Evolutionary conservation across 2,888 invertebrate species (phyloP), one percentile per base, ranked within the genome.

Genomic region (Sylvicola cinctus): DNA sequence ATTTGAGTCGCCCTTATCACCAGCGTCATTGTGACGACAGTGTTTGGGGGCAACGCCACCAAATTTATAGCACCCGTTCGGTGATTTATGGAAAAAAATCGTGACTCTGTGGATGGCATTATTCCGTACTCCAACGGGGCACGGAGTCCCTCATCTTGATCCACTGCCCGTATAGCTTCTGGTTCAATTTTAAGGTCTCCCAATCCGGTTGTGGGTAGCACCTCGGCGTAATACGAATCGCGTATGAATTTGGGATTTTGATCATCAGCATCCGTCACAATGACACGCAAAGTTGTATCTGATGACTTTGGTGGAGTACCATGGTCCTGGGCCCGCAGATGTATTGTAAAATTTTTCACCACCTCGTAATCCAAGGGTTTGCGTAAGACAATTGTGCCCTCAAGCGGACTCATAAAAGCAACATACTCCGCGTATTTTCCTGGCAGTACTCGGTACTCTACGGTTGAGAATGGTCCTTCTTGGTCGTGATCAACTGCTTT

Each of bases 241-340:
- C 74, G 68, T 7, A 66, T 49, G 51, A 87, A 88, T 45, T 68
- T 68, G 0, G 88, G 88, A 61, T 88, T 88, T 59, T 88, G 87
- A 55, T 88, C 88, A 48, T 88, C 88, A 0, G 87, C 85, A 52
- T 88, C 88, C 15, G 83, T 69, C 29, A 88, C 76, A 40, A 75
- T 71, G 1, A 90, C 77, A 3, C 68, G 66, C 3, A 90, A 64
- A 17, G 65, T 58, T 0, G 87, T 78, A 46, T 83, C 79, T 27
- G 75, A 73, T 47, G 68, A 69, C 43, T 69, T 68, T 0, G 87
- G 76, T 2, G 87, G 85, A 29, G 70, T 66, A 16, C 85, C 88
- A 52, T 78, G 79, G 58, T 88, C 88, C 59, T 74, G 64, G 1
- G 75, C 76, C 4, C 75, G 59, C 34, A 88, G 67, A 31, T 66